Evolutionary conservation across 2,888 invertebrate species (phyloP).

Genomic region (Stenodera caucasica): DNA sequence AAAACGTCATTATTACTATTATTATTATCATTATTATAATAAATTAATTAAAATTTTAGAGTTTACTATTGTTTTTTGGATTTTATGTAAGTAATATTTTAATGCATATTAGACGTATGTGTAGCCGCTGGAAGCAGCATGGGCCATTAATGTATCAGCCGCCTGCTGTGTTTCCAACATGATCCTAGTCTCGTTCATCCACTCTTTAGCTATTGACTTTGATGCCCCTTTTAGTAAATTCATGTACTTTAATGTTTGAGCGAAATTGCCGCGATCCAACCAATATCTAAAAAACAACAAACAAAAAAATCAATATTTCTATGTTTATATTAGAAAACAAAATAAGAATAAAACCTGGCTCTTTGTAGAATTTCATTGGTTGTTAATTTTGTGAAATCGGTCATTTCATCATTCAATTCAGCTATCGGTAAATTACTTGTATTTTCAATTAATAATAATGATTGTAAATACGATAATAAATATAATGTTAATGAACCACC

Average conservation of each 20-base stretch:
- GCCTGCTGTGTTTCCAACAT: slow-evolving; percentile 89
- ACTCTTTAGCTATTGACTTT: slow-evolving; percentile 77
- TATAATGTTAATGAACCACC: slow-evolving; percentile 86
- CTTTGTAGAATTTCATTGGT: slow-evolving; percentile 89
- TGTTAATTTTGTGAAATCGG: slow-evolving; percentile 73
- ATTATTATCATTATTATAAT: neutral
- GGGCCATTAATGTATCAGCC: slow-evolving; percentile 84
- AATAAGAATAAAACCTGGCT: slow-evolving; percentile 64
- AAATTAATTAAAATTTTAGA: neutral
- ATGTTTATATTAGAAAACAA: neutral
- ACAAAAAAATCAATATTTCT: slow-evolving; percentile 1
- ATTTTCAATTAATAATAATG: slow-evolving; percentile 74
- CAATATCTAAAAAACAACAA: slow-evolving; percentile 66
- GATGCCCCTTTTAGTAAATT: slow-evolving; percentile 88
- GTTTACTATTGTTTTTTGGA: slow-evolving; percentile 1
- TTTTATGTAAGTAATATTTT: slow-evolving; percentile 5
- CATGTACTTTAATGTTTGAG: slow-evolving; percentile 83
- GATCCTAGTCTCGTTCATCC: slow-evolving; percentile 82
- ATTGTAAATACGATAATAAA: slow-evolving; percentile 86
- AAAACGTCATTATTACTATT: too few species aligned
- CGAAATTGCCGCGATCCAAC: slow-evolving; percentile 85
- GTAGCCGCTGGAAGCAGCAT: slow-evolving; percentile 78
- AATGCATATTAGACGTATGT: slow-evolving; percentile 50
- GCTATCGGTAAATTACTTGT: slow-evolving; percentile 70
- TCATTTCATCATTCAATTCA: slow-evolving; percentile 72